phyloP scores from a whole-genome alignment of 1,140 invertebrate genomes.

The Hylaeus anthracinus region DNA sequence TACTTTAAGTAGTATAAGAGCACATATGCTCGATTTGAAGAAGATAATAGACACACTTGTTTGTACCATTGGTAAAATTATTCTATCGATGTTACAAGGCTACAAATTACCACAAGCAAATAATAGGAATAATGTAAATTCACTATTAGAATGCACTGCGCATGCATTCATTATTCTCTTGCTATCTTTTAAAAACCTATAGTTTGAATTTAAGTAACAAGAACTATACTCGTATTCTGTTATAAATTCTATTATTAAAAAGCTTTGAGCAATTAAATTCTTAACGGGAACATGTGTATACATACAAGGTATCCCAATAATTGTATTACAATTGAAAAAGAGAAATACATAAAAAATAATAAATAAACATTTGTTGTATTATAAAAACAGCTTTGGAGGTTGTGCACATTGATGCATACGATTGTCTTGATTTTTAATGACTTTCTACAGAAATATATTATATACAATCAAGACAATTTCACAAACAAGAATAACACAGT shows the following conservation, averaged over 20 bases:
- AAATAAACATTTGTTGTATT: no score
- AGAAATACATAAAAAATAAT: no score
- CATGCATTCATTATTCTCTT: not conserved
- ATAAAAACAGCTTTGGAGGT: no score
- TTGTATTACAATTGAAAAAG: no score
- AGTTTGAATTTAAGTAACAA: not conserved
- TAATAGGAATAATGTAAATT: not conserved
- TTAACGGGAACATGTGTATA: not conserved
- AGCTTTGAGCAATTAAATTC: slow-evolving; percentile 8
- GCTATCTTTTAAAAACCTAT: not conserved
- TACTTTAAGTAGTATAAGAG: slow-evolving; percentile 14
- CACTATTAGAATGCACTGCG: not conserved
- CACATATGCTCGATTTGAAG: slow-evolving; percentile 10
- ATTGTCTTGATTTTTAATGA: no score
- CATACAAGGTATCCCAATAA: no score
- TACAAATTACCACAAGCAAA: not conserved
- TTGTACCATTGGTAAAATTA: not conserved
- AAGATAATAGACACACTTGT: slow-evolving; percentile 32
- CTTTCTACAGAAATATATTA: no score
- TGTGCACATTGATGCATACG: no score
- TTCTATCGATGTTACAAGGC: not conserved
- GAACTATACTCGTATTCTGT: not conserved
- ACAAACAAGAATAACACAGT: no score
- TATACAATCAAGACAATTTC: no score
- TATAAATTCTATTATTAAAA: slow-evolving; percentile 11